These are phyloP conservation scores for Saturnia pavonia DNA, from an alignment of 2,888 invertebrate species.

Conservation along the genomic window DNA sequence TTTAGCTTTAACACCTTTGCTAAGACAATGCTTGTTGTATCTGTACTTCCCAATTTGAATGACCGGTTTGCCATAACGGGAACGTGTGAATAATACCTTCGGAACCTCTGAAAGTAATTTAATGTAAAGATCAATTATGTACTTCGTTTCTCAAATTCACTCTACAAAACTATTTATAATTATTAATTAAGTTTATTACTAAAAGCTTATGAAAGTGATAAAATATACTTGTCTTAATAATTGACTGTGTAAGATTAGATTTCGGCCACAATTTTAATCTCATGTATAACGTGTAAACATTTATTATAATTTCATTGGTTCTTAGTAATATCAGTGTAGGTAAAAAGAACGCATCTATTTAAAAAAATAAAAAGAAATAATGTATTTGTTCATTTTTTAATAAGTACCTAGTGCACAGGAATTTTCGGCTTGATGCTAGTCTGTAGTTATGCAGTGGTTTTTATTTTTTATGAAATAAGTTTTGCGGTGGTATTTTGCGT, in stretches of 20 bases:
- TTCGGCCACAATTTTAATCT: not conserved
- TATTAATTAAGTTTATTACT: not conserved
- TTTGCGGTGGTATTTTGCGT: too few species aligned
- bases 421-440: too few species aligned
- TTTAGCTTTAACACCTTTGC: slow-evolving; percentile 30
- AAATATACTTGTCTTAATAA: not conserved
- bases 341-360: too few species aligned
- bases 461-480: too few species aligned
- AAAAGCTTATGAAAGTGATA: not conserved
- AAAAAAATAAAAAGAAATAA: too few species aligned
- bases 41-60: slow-evolving; percentile 33
- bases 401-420: too few species aligned
- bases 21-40: slow-evolving; percentile 32
- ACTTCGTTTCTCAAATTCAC: not conserved
- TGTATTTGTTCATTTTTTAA: too few species aligned
- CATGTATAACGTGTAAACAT: not conserved
- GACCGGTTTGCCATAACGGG: slow-evolving; percentile 34
- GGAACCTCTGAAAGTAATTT: slow-evolving; percentile 1
- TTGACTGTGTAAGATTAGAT: too few species aligned
- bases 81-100: slow-evolving; percentile 26
- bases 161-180: not conserved
- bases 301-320: too few species aligned
- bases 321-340: too few species aligned
- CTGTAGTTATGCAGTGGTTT: too few species aligned
- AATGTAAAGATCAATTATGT: slow-evolving; percentile 1